Percentiles rank a stretch among this genome's conserved stretches.
Conservation (phyloP, 2,888 invertebrate species). For the Hypomecis atomaria region DNA sequence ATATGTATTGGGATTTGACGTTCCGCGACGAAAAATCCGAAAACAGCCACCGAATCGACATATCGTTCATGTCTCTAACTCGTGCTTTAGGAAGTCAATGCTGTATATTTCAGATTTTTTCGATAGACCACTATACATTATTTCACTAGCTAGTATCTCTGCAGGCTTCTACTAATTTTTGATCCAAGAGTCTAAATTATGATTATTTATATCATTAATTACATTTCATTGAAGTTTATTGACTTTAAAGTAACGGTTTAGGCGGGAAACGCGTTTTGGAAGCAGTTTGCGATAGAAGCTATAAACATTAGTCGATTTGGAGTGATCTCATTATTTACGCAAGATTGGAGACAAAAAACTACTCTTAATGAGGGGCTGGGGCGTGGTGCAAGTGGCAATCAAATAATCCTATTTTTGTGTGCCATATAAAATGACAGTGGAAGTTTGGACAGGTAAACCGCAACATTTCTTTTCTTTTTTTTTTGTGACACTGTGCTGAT, state of each 20-base stretch:
- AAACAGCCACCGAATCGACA: no score
- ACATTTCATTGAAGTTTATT: constrained; percentile 52
- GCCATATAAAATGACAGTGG: background rate
- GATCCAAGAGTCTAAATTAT: constrained; percentile 41
- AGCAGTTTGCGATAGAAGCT: constrained; percentile 37
- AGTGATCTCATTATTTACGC: constrained; percentile 67
- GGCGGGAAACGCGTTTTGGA: constrained; percentile 61
- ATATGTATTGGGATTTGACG: no score
- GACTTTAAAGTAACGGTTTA: constrained; percentile 56
- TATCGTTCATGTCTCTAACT: no score
- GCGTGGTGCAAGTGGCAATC: constrained; percentile 13
- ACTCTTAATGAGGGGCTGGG: constrained; percentile 34
- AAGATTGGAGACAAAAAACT: constrained; percentile 62
- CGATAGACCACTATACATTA: no score
- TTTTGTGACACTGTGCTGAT: no score
- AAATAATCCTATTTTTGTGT: background rate
- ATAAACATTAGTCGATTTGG: constrained; percentile 59
- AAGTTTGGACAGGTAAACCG: no score
- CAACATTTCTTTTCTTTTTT: no score
- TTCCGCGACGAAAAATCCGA: no score
- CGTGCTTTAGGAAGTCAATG: no score
- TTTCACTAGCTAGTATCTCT: no score
- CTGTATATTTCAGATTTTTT: no score
- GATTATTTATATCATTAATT: constrained; percentile 56
- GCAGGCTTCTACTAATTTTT: no score